Base-by-base conservation (phyloP, 2,113 vertebrate species). In the Python bivittatus region DNA sequence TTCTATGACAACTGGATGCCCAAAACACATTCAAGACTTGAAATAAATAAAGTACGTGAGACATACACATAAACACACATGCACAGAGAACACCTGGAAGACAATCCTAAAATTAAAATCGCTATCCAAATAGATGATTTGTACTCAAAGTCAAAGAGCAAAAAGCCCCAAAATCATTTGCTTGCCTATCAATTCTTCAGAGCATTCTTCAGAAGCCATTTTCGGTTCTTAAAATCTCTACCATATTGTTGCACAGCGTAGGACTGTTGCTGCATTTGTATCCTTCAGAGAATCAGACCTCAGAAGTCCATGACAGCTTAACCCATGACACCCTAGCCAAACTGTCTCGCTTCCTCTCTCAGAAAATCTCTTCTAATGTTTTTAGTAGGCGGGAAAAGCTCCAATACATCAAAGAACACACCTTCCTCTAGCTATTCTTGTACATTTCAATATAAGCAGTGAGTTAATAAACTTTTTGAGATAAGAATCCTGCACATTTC, bases 1-100 rank as follows among this genome's bases (percentile, higher is more conserved):
- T 96, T 94, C 97, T 93, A 97, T 96, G 94, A 96, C 93, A 94
- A 97, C 83, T 25, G 48, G 33, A 92, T 84, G 84, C 86, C 94
- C 61, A 33, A 91, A 90, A 91, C 89, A 89, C 92, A 89, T 89
- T 93, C 92, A 72, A 57, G 91, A 84, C 54, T 61, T 8, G 83
- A 91, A 64, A 95, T 95, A 94, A 91, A 91, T 25, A 85, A 93
- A 95, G 57, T 92, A 54, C 25, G 57, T 0, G 29, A 57, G 27
- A 58, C 8, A 68, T 52, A 68, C 29, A 86, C 29, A 10, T 42
- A 22, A 3, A 8, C 4, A 11, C 57, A 79, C 17, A 79, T 79
- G 17, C 1, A 22, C 2, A 20, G 7, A 10, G 33, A 22, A 42
- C 22, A 29, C 12, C 91, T 44, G 38, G 7, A 11, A 60, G 12